Evolutionary conservation across 2,797 vertebrate genomes (phyloP), one percentile per base, ranked within the genome.

Genomic region (Pangasius macronema): DNA sequence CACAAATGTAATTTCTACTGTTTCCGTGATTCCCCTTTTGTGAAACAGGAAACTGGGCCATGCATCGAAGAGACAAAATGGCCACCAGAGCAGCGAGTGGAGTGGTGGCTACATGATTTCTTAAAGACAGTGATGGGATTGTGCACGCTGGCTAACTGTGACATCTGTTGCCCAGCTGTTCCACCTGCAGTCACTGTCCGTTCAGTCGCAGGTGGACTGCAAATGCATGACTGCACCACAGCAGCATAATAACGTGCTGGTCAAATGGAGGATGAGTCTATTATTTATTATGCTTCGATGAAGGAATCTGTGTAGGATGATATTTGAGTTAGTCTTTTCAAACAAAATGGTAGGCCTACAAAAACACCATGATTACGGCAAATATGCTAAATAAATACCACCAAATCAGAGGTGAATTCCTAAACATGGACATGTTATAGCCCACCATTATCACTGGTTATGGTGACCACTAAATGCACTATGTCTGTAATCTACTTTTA

Each of bases 81-180:
- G 85, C 83, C 27, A 46, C 83, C 70, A 36, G 53, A 49, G 33
- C 59, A 33, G 22, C 22, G 6, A n/a, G 65, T 63, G 22, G 49
- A n/a, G 20, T 30, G 46, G n/a, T 49, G 27, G 68, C 7, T 39
- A 36, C 3, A 22, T 16, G 53, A 81, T 79, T 61, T 80, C 11
- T 20, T 20, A 63, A 24, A 80, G 63, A 36, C 42, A 33, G 49
- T 63, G 59, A 55, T 84, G 82, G n/a, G 33, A 63, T 10, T 65
- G 79, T 76, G 51, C 22, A 20, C 87, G 49, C 18, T 14, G 82
- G 81, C 83, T 84, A 79, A 76, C 20, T 11, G 1, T 22, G 84
- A 86, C 88, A 88, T 88, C 88, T 88, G 88, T 72, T 86, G 63
- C 22, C 81, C 88, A 88, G 88, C 81, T 89, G 86, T 88, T 89